Percentiles rank a stretch among this genome's conserved stretches.
Conservation (phyloP, 2,888 invertebrate species). For the Crepidodera aurea region DNA sequence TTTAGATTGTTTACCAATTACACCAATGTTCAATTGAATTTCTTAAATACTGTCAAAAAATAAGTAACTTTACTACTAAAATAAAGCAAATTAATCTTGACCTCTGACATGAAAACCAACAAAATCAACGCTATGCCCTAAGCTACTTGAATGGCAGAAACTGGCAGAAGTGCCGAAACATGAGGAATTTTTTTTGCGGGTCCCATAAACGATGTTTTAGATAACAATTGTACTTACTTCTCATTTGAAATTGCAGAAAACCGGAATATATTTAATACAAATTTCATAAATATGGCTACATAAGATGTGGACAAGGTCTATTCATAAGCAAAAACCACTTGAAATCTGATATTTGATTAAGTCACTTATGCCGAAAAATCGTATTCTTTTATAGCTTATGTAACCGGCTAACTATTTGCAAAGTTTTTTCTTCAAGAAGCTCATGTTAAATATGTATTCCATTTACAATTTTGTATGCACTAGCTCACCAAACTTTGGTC, state of each 20-base stretch:
- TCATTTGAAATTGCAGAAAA: conserved; percentile 53
- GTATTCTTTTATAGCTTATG: conserved; percentile 26
- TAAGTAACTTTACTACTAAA: conserved; percentile 31
- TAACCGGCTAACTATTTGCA: conserved; percentile 34
- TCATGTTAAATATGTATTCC: conserved; percentile 45
- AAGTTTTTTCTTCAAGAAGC: conserved; percentile 37
- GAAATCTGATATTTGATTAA: conserved; percentile 36
- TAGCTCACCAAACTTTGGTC: conserved; percentile 70
- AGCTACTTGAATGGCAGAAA: conserved; percentile 37
- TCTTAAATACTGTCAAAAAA: conserved; percentile 13
- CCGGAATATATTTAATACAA: conserved; percentile 52
- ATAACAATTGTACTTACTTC: conserved; percentile 51
- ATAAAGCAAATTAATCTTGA: conserved; percentile 49
- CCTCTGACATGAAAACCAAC: conserved; percentile 50
- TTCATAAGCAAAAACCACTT: conserved; percentile 45
- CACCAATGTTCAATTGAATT: neutral
- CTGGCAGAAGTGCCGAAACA: conserved; percentile 28
- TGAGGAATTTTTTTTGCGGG: neutral
- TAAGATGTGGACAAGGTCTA: conserved; percentile 47
- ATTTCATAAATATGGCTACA: conserved; percentile 72
- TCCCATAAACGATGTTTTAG: neutral
- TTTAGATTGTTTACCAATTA: conserved; percentile 7
- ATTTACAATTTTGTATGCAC: conserved; percentile 60
- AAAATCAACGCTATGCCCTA: conserved; percentile 45
- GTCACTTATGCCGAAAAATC: conserved; percentile 35